Evolutionary conservation across 2,113 vertebrate genomes (phyloP).

Genomic region (Zeus faber): DNA sequence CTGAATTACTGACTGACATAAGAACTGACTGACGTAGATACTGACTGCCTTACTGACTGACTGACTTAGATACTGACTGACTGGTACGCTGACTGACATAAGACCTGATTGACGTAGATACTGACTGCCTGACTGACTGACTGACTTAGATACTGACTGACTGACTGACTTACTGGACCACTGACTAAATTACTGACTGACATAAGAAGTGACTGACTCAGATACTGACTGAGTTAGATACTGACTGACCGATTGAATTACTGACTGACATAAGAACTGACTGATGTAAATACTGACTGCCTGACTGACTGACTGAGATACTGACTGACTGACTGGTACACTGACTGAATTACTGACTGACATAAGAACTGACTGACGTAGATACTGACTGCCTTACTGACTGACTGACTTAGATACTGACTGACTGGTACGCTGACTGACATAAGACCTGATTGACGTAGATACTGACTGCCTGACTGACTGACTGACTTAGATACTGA

Average conservation of each 20-base stretch:
- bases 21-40: too few species aligned
- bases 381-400: constrained; percentile 3
- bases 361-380: too few species aligned
- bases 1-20: background rate
- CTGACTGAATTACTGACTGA: background rate
- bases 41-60: constrained; percentile 14
- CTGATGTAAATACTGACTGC: too few species aligned
- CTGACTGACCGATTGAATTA: background rate
- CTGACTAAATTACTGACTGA: too few species aligned
- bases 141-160: background rate
- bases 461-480: background rate
- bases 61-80: background rate
- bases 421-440: background rate
- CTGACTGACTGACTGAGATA: too few species aligned
- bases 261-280: too few species aligned
- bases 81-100: background rate
- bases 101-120: too few species aligned
- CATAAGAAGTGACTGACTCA: too few species aligned
- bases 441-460: too few species aligned
- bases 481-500: background rate
- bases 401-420: constrained; percentile 6
- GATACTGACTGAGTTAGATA: too few species aligned
- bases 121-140: background rate
- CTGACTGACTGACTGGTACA: background rate
- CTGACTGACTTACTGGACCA: background rate